Percentiles rank a stretch among this genome's conserved stretches.
phyloP scores from a whole-genome alignment of 2,797 vertebrate species.

The Xyrichtys novacula region DNA sequence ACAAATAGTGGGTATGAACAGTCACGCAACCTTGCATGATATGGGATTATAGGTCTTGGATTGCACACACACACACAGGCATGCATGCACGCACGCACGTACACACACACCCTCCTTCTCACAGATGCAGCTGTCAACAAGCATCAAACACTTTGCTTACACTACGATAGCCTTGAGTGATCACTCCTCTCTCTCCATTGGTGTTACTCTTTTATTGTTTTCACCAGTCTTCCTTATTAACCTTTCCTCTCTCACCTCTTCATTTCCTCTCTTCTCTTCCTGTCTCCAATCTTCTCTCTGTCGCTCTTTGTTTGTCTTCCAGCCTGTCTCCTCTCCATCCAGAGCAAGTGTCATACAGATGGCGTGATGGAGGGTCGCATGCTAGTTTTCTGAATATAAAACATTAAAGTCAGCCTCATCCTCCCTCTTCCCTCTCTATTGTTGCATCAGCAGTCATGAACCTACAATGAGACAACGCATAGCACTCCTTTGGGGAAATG shows the following conservation, averaged over 20 bases:
- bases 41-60: constrained; percentile 68
- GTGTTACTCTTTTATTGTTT: constrained; percentile 49
- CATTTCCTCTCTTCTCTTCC: constrained; percentile 11
- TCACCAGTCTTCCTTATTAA: constrained; percentile 14
- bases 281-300: background rate
- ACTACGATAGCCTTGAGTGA: constrained; percentile 51
- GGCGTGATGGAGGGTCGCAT: constrained; percentile 59
- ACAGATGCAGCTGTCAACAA: constrained; percentile 76
- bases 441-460: constrained; percentile 46
- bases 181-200: constrained; percentile 44
- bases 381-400: constrained; percentile 61
- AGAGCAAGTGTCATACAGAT: constrained; percentile 51
- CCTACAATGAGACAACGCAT: constrained; percentile 42
- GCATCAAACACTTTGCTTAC: constrained; percentile 67
- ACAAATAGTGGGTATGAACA: constrained; percentile 67
- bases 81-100: constrained; percentile 24
- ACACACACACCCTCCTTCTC: constrained; percentile 26
- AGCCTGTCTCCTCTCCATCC: constrained; percentile 13
- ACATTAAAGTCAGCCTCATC: constrained; percentile 56
- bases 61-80: constrained; percentile 34
- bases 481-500: constrained; percentile 25
- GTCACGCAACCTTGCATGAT: constrained; percentile 73
- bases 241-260: constrained; percentile 56
- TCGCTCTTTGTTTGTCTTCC: background rate
- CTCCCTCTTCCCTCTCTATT: background rate